Evolutionary conservation across 2,113 vertebrate species (phyloP).

Genomic region (Bubalus kerabau): DNA sequence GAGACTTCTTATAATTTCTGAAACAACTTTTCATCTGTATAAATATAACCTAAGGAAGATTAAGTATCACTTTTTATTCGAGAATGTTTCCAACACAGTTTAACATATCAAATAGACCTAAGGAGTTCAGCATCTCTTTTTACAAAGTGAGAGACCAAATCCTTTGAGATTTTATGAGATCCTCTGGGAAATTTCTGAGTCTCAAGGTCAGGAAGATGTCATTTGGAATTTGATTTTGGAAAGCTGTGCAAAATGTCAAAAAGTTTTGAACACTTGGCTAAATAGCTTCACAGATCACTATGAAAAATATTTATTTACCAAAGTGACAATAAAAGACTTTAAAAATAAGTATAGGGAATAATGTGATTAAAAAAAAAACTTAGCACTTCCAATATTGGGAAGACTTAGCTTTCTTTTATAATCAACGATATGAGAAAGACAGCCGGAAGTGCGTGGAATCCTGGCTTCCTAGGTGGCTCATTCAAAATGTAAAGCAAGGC

Average conservation of each 20-base stretch:
- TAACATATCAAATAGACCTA: neutral
- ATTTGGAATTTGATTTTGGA: neutral
- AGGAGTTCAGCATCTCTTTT: neutral
- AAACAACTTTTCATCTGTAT: neutral
- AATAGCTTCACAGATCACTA: neutral
- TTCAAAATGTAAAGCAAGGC: too few species aligned
- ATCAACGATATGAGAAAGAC: neutral
- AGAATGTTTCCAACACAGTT: neutral
- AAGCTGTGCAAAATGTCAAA: neutral
- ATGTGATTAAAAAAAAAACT: neutral
- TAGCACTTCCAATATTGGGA: neutral
- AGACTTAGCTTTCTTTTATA: neutral
- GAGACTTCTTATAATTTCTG: neutral
- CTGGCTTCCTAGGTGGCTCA: accelerated
- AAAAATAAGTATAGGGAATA: neutral
- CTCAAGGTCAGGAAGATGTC: neutral
- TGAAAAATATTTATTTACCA: neutral
- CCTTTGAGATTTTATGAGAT: neutral
- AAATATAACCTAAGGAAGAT: neutral
- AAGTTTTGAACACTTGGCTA: neutral
- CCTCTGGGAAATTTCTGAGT: neutral
- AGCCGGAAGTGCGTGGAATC: neutral
- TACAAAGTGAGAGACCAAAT: neutral
- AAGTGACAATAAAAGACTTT: neutral
- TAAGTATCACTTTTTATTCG: neutral